Base-by-base conservation (phyloP, 2,113 vertebrate genomes). In the Silurus glanis region DNA sequence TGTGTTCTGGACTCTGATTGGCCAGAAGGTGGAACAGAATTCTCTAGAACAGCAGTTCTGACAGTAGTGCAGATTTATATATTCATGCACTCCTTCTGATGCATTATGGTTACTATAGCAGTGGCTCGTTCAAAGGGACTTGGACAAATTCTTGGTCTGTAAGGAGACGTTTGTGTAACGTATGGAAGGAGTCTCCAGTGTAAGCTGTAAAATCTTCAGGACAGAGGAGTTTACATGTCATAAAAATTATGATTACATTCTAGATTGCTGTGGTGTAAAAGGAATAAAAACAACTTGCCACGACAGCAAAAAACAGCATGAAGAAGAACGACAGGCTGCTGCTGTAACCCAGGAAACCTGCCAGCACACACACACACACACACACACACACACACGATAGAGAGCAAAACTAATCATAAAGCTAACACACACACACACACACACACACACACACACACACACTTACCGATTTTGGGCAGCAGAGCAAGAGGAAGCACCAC, bases 281-380 rank as follows among this genome's bases (percentile, higher is more conserved):
- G 71, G 17, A 1, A 9, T 56, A 5, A 28, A 59, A 59, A 3
- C 19, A 45, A 87, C 97, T 98, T 94, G 98, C 98, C 96, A 97
- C 97, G 90, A 96, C 88, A 90, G 95, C 91, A 94, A 99, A 99
- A 92, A 97, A 98, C 89, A 97, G 91, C 96, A 96, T 97, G 93
- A 97, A 97, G 93, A 97, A 91, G 94, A 97, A 98, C 91, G 97
- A 96, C 83, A 99, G 91, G 94, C 97, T 96, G 93, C 98, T 99
- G 92, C 96, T 97, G 94, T 97, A 99, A 91, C 97, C 96, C 92
- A 99, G 96, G 94, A 98, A 99, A 90, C 97, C 98, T 99, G 94
- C 92, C 93, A 95, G 95, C 94, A 94, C 92, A 94, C 51, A 28
- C n/a, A 79, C 25, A 80, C 66, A 66, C 25, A 23, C 49, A 37